Evolutionary conservation across 2,888 invertebrate species (phyloP), one percentile per base, ranked within the genome.

Genomic region (Caenorhabditis sulstoni): DNA sequence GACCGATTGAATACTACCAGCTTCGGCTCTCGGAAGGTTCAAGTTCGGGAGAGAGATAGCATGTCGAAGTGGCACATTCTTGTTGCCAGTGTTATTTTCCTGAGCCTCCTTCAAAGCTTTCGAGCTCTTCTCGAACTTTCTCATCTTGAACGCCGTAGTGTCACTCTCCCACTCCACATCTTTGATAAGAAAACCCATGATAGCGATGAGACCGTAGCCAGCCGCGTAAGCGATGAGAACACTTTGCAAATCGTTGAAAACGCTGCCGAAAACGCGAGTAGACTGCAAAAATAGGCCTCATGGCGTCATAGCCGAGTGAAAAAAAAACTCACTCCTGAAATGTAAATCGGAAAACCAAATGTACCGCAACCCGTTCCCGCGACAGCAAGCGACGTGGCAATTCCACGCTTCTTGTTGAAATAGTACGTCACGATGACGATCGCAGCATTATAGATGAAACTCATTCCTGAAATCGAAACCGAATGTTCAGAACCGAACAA

Each of bases 361-460:
- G 95, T 95, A 4, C 95, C 95, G 79, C 95, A 16, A n/a, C 87
- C 87, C 7, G 85, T 81, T 16, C 86, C 86, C n/a, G 74, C 45
- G 0, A 85, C 84, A 8, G 86, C 82, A 0, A 83, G 92, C 0
- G 95, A 95, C 12, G 95, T 95, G 7, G 95, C 96, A 81, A 95
- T 18, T 16, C 71, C 85, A 8, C 79, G 47, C 44, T 77, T 80
- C n/a, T 61, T 41, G 88, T 95, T 95, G 90, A 96, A 96, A 91
- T 95, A 95, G 90, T 95, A 95, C 0, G 95, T 95, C 37, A 96
- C 95, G 84, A 95, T 94, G 1, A 95, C 95, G 7, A 95, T 95
- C 0, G 95, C 95, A n/a, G 95, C 90, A 61, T 95, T 95, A 91
- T 95, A 95, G 90, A 81, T 55, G 37, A 87, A 79, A 9, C 70